These are phyloP conservation scores for Apis florea DNA, from an alignment of 1,140 invertebrate species.

Conservation along the genomic window DNA sequence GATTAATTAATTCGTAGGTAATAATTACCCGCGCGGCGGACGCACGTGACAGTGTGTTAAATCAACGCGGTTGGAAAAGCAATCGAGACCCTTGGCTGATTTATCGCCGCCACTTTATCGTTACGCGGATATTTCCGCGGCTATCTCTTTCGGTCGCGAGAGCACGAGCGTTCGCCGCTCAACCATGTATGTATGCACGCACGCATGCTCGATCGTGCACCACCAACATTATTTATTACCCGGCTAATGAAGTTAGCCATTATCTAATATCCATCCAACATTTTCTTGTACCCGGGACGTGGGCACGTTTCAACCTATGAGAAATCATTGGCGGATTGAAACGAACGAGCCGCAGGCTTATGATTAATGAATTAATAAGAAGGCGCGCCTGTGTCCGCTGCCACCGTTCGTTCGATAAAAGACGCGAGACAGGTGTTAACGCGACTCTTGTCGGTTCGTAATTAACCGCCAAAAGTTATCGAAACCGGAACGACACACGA, in stretches of 20 bases:
- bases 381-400: conserved; percentile 33
- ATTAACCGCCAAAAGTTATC: conserved; percentile 44
- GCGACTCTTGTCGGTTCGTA: conserved; percentile 9
- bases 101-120: conserved; percentile 56
- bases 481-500: background rate
- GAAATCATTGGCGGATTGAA: conserved; percentile 47
- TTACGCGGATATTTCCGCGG: conserved; percentile 47
- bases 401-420: conserved; percentile 44
- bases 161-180: background rate
- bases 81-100: conserved; percentile 33
- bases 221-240: conserved; percentile 54
- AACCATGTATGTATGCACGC: conserved; percentile 8
- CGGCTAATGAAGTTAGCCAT: conserved; percentile 63
- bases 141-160: conserved; percentile 37
- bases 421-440: conserved; percentile 56
- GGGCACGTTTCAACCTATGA: conserved; percentile 3
- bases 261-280: conserved; percentile 57
- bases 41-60: conserved; percentile 23
- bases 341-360: conserved; percentile 38
- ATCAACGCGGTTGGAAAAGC: conserved; percentile 45
- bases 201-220: conserved; percentile 18
- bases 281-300: conserved; percentile 29
- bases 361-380: conserved; percentile 65
- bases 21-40: conserved; percentile 31
- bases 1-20: conserved; percentile 57